Evolutionary conservation across 2,113 vertebrate species (phyloP).

Genomic region (Sapajus apella): DNA sequence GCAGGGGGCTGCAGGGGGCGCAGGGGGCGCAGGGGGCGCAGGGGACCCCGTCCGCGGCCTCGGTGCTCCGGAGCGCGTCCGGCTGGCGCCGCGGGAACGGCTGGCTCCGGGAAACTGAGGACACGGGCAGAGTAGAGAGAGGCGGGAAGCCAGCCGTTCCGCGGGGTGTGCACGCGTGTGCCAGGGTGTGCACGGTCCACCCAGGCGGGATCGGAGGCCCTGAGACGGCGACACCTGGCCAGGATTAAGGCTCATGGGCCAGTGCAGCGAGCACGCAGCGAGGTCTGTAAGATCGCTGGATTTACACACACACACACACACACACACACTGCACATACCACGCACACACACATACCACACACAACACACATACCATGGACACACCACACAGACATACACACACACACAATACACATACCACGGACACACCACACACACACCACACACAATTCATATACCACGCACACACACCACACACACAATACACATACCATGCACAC

Average conservation of each 20-base stretch:
- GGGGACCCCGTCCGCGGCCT: fast-evolving
- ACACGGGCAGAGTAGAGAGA: too few relatives aligned
- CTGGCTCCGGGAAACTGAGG: background rate
- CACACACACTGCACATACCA: too few relatives aligned
- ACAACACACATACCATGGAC: too few relatives aligned
- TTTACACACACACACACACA: background rate
- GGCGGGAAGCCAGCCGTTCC: background rate
- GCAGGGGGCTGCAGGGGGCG: too few relatives aligned
- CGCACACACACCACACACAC: too few relatives aligned
- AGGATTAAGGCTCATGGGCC: background rate
- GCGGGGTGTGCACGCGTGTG: background rate
- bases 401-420: too few relatives aligned
- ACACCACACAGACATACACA: too few relatives aligned
- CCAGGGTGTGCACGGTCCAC: background rate
- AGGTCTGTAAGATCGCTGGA: background rate
- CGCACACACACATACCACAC: too few relatives aligned
- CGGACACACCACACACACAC: too few relatives aligned
- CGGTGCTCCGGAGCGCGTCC: fast-evolving
- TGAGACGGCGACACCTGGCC: background rate
- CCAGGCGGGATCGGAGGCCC: background rate
- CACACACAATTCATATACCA: too few relatives aligned
- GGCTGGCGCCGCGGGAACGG: fast-evolving
- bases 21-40: too few relatives aligned
- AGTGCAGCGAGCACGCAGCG: background rate
- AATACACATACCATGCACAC: too few relatives aligned